Percentiles rank a stretch among this genome's conserved stretches.
These are phyloP conservation scores for Achlya flavicornis DNA, from an alignment of 2,888 invertebrate genomes.

Conservation along the genomic window DNA sequence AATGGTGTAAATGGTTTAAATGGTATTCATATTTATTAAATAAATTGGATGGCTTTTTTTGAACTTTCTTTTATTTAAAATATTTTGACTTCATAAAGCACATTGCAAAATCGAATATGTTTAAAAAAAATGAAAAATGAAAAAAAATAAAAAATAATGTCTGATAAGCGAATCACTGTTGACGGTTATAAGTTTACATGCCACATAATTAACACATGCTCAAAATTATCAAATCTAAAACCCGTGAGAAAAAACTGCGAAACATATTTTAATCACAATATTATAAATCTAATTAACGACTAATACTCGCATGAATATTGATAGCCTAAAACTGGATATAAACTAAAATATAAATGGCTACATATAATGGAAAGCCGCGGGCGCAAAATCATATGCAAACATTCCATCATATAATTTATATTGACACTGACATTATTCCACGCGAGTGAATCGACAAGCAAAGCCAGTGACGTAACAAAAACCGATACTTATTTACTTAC, in stretches of 20 bases:
- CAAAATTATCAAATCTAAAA: background rate
- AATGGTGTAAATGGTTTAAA: no score
- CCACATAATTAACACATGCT: background rate
- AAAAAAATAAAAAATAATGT: no score
- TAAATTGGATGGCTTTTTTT: background rate
- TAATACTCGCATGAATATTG: background rate
- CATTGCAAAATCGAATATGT: no score
- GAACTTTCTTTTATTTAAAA: background rate
- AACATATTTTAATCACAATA: background rate
- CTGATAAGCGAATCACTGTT: no score
- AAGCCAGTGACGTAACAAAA: background rate
- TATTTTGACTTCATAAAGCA: background rate
- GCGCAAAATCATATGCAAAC: background rate
- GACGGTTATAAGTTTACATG: no score
- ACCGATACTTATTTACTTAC: background rate
- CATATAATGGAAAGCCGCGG: background rate
- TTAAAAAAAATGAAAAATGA: no score
- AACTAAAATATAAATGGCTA: background rate
- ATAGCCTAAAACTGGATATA: background rate
- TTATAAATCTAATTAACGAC: background rate
- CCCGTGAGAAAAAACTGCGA: background rate
- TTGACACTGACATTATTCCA: background rate
- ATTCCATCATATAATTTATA: conserved; percentile 4
- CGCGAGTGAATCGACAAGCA: background rate
- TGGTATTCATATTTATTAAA: background rate